phyloP scores from a whole-genome alignment of 2,113 vertebrate genomes.

The Nothoprocta pentlandii region DNA sequence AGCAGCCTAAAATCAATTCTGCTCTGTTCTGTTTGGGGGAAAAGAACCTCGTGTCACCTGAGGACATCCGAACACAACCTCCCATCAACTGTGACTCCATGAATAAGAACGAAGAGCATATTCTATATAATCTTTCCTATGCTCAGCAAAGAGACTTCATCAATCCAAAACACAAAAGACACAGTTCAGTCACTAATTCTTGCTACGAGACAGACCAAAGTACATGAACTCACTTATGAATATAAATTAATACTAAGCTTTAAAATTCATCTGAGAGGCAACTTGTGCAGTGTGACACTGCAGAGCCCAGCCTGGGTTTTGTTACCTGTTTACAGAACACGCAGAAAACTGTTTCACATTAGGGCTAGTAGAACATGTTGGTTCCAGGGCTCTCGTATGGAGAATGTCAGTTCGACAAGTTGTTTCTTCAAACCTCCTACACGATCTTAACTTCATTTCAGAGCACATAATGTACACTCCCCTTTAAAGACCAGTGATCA shows the following conservation, averaged over 20 bases:
- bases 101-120: background rate
- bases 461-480: background rate
- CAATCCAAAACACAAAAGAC: background rate
- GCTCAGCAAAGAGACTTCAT: background rate
- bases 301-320: background rate
- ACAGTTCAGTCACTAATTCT: background rate
- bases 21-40: background rate
- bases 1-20: background rate
- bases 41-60: background rate
- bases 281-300: background rate
- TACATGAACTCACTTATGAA: background rate
- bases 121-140: background rate
- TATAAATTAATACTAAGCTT: background rate
- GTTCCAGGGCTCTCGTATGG: background rate
- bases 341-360: background rate
- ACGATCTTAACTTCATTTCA: background rate
- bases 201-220: background rate
- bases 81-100: background rate
- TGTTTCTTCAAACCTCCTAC: slow-evolving; percentile 11
- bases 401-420: background rate
- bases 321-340: background rate
- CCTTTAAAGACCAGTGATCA: background rate
- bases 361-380: background rate
- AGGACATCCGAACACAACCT: background rate
- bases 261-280: background rate